A percentile compares a stretch with the other conserved stretches of the same genome.
Conservation (phyloP, 1,140 invertebrate genomes). For the Sitobion miscanthi region DNA sequence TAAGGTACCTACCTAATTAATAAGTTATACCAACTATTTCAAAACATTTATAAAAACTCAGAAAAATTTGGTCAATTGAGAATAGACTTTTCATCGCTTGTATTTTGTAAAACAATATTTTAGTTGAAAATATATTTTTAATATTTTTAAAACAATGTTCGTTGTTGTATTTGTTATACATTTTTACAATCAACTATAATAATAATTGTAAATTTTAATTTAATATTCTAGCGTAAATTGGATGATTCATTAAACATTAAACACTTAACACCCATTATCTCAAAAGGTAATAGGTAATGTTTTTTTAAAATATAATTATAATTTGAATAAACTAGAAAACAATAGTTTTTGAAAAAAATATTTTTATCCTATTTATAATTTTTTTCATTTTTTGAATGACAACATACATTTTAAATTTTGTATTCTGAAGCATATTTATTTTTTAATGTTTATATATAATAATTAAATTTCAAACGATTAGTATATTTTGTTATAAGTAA, state of each 20-base stretch:
- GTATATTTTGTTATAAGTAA: background rate
- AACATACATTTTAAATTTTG: background rate
- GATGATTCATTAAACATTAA: background rate
- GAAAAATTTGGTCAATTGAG: background rate
- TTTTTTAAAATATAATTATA: background rate
- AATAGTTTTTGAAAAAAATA: background rate
- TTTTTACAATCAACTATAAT: background rate
- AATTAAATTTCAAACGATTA: background rate
- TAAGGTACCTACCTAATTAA: background rate
- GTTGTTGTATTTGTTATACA: constrained; percentile 22
- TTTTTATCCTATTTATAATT: background rate
- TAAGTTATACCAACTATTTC: background rate
- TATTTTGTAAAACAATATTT: background rate
- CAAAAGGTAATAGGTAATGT: background rate
- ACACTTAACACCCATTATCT: background rate
- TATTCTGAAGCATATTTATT: background rate
- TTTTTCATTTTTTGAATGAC: background rate
- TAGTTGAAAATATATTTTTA: background rate
- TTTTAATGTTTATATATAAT: background rate
- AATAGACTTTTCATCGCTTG: background rate
- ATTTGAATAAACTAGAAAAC: background rate
- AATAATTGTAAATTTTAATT: background rate
- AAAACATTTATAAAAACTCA: background rate
- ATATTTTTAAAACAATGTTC: background rate
- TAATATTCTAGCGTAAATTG: background rate